phyloP scores from a whole-genome alignment of 1,140 invertebrate genomes.

The Drosophila asahinai region DNA sequence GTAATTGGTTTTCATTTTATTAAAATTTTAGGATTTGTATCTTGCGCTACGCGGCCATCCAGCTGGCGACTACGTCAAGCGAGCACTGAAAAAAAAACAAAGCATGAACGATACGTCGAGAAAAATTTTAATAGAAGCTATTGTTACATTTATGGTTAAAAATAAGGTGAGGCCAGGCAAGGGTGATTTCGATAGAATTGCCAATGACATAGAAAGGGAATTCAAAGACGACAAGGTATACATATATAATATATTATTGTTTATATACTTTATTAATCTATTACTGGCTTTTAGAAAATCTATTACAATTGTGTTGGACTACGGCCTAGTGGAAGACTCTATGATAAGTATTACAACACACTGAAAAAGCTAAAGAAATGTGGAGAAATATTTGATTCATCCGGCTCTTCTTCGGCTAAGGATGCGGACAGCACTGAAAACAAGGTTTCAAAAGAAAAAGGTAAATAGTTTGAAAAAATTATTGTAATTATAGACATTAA shows the following conservation, averaged over 20 bases:
- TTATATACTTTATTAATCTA: background rate
- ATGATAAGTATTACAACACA: slow-evolving; percentile 12
- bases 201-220: background rate
- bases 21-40: background rate
- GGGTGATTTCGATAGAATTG: background rate
- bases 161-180: background rate
- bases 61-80: background rate
- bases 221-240: slow-evolving; percentile 12
- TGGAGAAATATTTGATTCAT: background rate
- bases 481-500: background rate
- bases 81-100: background rate
- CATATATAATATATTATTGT: no score
- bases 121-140: slow-evolving; percentile 7
- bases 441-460: background rate
- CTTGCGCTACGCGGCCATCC: background rate
- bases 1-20: background rate
- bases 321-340: slow-evolving; percentile 1
- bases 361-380: slow-evolving; percentile 8
- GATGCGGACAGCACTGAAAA: background rate
- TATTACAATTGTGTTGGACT: slow-evolving; percentile 4
- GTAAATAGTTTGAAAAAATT: background rate
- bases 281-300: background rate
- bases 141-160: slow-evolving; percentile 5
- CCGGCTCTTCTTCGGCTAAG: background rate
- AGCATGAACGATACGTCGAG: background rate